phyloP scores from a whole-genome alignment of 2,797 vertebrate genomes.

The Naso thynnoides region DNA sequence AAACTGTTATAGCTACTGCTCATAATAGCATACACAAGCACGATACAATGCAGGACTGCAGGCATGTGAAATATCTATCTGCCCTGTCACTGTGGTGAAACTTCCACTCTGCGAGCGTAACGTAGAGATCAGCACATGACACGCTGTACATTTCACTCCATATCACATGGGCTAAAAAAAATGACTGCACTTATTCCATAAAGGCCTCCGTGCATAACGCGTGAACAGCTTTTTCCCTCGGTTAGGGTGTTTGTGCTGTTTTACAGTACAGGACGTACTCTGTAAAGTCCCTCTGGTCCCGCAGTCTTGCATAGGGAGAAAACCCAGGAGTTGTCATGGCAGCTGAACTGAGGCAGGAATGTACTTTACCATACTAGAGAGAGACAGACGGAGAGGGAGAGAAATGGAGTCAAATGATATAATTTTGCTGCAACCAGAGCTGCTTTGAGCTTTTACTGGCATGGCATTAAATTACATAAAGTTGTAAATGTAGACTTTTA shows the following conservation, averaged over 20 bases:
- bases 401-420: conserved; percentile 44
- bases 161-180: neutral
- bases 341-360: conserved; percentile 73
- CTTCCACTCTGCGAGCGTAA: conserved; percentile 10
- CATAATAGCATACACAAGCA: neutral
- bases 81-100: conserved; percentile 4
- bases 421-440: conserved; percentile 43
- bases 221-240: conserved; percentile 19
- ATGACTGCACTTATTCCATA: conserved; percentile 21
- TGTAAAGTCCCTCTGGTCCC: conserved; percentile 43
- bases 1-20: neutral
- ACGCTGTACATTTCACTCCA: neutral
- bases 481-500: conserved; percentile 44
- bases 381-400: conserved; percentile 10
- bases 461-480: conserved; percentile 42
- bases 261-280: conserved; percentile 38
- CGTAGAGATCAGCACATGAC: neutral
- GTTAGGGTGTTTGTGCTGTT: conserved; percentile 18
- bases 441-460: conserved; percentile 39
- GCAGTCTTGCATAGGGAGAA: conserved; percentile 42
- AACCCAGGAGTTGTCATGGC: conserved; percentile 75
- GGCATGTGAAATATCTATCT: neutral
- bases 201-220: conserved; percentile 15
- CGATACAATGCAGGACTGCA: neutral
- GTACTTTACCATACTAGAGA: conserved; percentile 64